Evolutionary conservation across 1,140 invertebrate genomes (phyloP).

Genomic region (Dufourea novaeangliae): DNA sequence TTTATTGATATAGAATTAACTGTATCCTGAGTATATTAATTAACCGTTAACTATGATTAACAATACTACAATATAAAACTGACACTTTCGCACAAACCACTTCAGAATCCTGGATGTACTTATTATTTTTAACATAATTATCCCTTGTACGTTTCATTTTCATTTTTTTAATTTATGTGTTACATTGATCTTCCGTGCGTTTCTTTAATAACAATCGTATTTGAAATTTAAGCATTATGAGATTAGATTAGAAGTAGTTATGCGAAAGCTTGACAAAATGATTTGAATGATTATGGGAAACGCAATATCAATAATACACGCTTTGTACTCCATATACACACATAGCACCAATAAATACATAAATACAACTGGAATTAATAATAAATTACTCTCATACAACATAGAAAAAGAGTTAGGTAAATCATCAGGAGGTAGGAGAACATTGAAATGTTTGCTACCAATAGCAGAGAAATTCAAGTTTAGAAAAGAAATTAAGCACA

Average conservation of each 20-base stretch:
- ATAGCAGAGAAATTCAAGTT: conserved; percentile 18
- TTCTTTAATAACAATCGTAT: not conserved
- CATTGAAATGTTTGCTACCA: conserved; percentile 10
- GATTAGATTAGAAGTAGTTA: conserved; percentile 42
- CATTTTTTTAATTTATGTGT: not conserved
- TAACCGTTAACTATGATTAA: conserved; percentile 40
- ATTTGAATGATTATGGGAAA: conserved; percentile 15
- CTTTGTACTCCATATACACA: conserved; percentile 39
- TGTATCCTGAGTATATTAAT: conserved; percentile 42
- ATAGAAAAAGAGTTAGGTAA: conserved; percentile 13
- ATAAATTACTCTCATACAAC: conserved; percentile 22
- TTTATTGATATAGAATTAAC: conserved; percentile 37
- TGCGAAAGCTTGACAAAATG: conserved; percentile 56
- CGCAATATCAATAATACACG: conserved; percentile 32
- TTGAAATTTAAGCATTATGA: not conserved
- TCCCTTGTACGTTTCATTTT: not conserved
- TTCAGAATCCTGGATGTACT: conserved; percentile 3
- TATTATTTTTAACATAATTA: not conserved
- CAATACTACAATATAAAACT: conserved; percentile 49
- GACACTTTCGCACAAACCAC: conserved; percentile 49
- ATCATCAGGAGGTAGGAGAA: conserved; percentile 15
- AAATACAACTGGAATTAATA: conserved; percentile 39
- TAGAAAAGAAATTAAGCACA: not conserved
- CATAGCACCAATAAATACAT: conserved; percentile 45
- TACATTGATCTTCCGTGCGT: not conserved